Evolutionary conservation across 2,113 vertebrate species (phyloP), one percentile per base, ranked within the genome.

Genomic region (Oplegnathus fasciatus): DNA sequence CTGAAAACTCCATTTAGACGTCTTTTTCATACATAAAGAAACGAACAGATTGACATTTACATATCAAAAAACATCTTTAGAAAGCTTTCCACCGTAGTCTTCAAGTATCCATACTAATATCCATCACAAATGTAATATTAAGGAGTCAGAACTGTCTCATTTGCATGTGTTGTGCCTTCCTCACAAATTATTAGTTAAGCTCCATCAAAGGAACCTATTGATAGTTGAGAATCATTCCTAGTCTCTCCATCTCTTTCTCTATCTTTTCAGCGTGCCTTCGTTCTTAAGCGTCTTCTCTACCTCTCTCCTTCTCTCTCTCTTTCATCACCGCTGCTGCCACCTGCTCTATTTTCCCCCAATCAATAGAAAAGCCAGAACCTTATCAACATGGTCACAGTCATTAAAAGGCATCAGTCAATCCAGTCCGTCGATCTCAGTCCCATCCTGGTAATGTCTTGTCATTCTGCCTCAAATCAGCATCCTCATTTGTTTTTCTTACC

Each of bases 351-450:
- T 75, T 68, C 78, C 62, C 44, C 82, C 66, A 34, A 93, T 91
- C 79, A 86, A 92, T 75, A 90, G 69, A 91, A 77, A 88, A 91
- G 84, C 91, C 88, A 89, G 84, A 90, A 88, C 92, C 92, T 89
- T 54, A 91, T 91, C 80, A 84, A 84, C 85, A 82, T 32, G 71
- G 80, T 90, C 89, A 72, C 77, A 85, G 79, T 86, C 88, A 88
- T 88, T 76, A 54, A 84, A 65, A 83, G 72, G 67, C 83, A 62
- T 87, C 86, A 67, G 79, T 86, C 80, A 78, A 42, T 91, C 86
- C 86, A 37, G 86, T 58, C 70, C 68, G n/a, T 81, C 86, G 57
- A 75, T 84, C 75, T 71, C 81, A 5, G 83, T 82, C 77, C 90
- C 86, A 58, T 93, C 80, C 77, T 18, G 77, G 58, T 83, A 69